Percentiles rank a stretch among this genome's conserved stretches.
Evolutionary conservation across 2,888 invertebrate genomes (phyloP).

Genomic region (Drosophila neonasuta): DNA sequence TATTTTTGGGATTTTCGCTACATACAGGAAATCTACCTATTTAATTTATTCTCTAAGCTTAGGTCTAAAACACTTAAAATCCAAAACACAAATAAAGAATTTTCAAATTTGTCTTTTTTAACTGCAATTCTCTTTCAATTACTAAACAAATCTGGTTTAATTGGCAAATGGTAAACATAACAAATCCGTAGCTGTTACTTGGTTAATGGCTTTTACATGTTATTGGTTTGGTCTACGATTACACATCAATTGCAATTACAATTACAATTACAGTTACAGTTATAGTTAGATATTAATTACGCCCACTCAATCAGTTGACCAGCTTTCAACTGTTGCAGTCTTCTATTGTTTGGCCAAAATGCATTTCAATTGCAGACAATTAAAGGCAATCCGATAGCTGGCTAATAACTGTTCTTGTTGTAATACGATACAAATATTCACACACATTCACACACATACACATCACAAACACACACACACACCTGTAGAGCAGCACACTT

Average conservation of each 20-base stretch:
- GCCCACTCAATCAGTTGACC: not conserved
- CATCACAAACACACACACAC: conserved; percentile 17
- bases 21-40: conserved; percentile 17
- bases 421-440: not conserved
- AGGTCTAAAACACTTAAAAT: conserved; percentile 1
- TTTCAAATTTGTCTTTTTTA: not conserved
- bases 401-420: conserved; percentile 6
- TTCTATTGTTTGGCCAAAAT: not conserved
- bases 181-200: not conserved
- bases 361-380: conserved; percentile 5
- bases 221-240: not conserved
- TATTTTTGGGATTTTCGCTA: conserved; percentile 20
- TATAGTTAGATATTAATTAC: not conserved
- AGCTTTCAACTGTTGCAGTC: not conserved
- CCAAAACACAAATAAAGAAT: conserved; percentile 6
- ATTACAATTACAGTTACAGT: not conserved
- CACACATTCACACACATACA: conserved; percentile 8
- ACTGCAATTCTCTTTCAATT: not conserved
- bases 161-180: conserved; percentile 6
- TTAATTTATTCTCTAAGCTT: conserved; percentile 34
- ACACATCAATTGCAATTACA: conserved; percentile 16
- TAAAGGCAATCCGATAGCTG: not conserved
- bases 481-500: conserved; percentile 2
- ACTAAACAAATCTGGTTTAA: not conserved
- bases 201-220: not conserved